Evolutionary conservation across 2,113 vertebrate species (phyloP), one percentile per base, ranked within the genome.

Genomic region (Ammodytes dubius): DNA sequence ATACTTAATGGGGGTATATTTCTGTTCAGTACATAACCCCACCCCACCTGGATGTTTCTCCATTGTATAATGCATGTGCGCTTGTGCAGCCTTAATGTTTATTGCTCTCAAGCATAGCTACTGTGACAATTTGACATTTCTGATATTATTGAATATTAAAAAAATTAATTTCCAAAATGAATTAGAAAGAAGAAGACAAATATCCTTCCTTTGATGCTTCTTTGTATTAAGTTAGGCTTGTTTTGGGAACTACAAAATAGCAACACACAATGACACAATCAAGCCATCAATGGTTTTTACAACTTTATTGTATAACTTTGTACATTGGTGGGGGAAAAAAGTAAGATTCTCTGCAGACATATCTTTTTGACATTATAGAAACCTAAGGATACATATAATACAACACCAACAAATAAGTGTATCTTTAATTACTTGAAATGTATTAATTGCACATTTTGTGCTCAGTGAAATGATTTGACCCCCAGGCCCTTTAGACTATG

Each of bases 51-150:
- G 65, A 86, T 83, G 79, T 70, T 79, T 90, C 89, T 87, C 73
- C 84, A 75, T 58, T 3, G 75, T 65, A 74, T 91, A 90, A 90
- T 91, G 90, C 87, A 74, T 60, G 61, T 35, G 53, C 79, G 75
- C 64, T 59, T 27, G 2, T 77, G 78, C 66, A 43, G 84, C 69
- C 75, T 68, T 90, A 84, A 90, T 92, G 83, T 75, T 79, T 84
- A 70, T 27, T 43, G 66, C 56, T 76, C 59, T 85, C 40, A 66
- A 53, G 77, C 50, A 4, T 37, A 72, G 52, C 58, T 74, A 54
- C 27, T n/a, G 53, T 4, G 7, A 13, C 6, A 2, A 50, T 35
- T 27, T 45, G 12, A n/a, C 0, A 49, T 40, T 64, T 47, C 12
- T 15, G 42, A 57, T 19, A 70, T 56, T 56, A 27, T 64, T 17